Base-by-base conservation (phyloP, 2,113 vertebrate species). In the Burhinus oedicnemus region DNA sequence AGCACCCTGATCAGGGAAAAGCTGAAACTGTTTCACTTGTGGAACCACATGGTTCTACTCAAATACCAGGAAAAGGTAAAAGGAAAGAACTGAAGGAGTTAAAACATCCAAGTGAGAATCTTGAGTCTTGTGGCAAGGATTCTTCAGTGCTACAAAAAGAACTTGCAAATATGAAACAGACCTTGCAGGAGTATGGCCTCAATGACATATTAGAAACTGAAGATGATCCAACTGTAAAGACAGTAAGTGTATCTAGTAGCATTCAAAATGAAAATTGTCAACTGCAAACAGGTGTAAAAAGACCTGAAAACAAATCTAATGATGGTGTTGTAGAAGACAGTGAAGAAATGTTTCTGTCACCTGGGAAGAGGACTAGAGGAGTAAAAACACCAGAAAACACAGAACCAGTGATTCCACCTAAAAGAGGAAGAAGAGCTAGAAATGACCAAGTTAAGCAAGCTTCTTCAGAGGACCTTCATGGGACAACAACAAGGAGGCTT, bases 51-150 rank as follows among this genome's bases (percentile, higher is more conserved):
- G 78, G n/a, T 80, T 47, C 70, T 91, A 36, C 80, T 49, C 79
- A 49, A 75, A 96, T 95, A 87, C 12, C 66, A 26, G 58, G 70
- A 25, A 88, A 93, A 93, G 79, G 90, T 29, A 93, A 66, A 91
- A 95, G 51, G 47, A 83, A 72, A n/a, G 42, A 45, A 15, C 16
- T 6, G 1, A 45, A 52, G 23, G 91, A 91, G 42, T 38, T 58
- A 47, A 62, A 94, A 15, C 29, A 16, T 25, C 38, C 42, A 32
- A 42, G 60, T 54, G 93, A 70, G 55, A 60, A 23, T 23, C 38
- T 27, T 13, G 51, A 90, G 26, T n/a, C 58, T 66, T 30, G 32
- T 64, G 17, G 5, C 19, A 51, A 78, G 36, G 76, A 36, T 83
- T 77, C 64, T 55, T 71, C 80, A 52, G 61, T n/a, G 69, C 57